These are phyloP conservation scores for Rhynchophorus ferrugineus DNA, from an alignment of 1,140 invertebrate species.

Conservation along the genomic window DNA sequence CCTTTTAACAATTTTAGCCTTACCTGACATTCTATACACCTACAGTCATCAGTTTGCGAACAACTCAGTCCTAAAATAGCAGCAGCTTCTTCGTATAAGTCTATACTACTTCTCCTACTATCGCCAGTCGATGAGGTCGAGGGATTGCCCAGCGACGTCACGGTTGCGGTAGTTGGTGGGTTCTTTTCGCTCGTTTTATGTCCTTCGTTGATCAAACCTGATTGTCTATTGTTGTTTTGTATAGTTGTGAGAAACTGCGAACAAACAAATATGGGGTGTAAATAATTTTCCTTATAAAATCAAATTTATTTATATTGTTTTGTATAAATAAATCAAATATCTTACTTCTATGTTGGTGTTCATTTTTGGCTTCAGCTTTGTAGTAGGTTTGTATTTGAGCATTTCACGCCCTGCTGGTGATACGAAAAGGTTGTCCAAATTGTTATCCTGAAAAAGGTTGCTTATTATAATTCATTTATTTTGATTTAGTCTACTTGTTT, in stretches of 20 bases:
- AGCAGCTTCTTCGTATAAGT: constrained; percentile 51
- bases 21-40: constrained; percentile 53
- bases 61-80: constrained; percentile 50
- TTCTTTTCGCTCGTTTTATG: constrained; percentile 13
- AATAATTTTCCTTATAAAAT: not conserved
- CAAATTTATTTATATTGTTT: not conserved
- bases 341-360: constrained; percentile 38
- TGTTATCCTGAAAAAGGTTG: constrained; percentile 43
- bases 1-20: too few relatives aligned
- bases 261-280: not conserved
- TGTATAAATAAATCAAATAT: too few relatives aligned
- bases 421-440: constrained; percentile 49
- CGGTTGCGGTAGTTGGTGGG: not conserved
- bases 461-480: too few relatives aligned
- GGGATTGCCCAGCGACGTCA: not conserved
- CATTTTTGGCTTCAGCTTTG: constrained; percentile 39
- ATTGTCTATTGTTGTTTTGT: constrained; percentile 17
- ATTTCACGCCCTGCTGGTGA: constrained; percentile 49
- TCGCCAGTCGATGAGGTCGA: not conserved
- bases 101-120: constrained; percentile 28
- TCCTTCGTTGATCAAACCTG: constrained; percentile 10
- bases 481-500: too few relatives aligned
- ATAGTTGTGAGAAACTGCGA: constrained; percentile 22
- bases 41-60: constrained; percentile 49
- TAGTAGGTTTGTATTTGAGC: constrained; percentile 44